Percentiles rank a stretch among this genome's conserved stretches.
phyloP scores from a whole-genome alignment of 2,797 vertebrate species.

The Pangasius mekongensis region DNA sequence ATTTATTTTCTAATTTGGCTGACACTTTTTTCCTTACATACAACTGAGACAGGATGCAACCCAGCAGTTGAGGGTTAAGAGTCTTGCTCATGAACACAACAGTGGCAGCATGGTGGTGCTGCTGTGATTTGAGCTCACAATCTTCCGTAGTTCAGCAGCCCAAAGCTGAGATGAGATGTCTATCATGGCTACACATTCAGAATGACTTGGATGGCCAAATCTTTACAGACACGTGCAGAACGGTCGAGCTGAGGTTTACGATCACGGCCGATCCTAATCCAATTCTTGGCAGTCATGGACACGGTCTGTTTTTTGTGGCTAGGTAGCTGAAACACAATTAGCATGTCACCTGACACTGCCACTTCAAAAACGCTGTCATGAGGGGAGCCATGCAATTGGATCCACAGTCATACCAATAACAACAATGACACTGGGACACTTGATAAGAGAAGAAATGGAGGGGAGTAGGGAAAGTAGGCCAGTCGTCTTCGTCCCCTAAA shows the following conservation, averaged over 20 bases:
- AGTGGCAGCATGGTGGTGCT: not conserved
- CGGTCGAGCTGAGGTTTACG: not conserved
- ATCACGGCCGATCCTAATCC: slow-evolving; percentile 33
- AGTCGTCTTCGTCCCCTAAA: slow-evolving; percentile 32
- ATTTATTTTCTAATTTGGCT: not conserved
- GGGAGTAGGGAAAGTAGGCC: slow-evolving; percentile 13
- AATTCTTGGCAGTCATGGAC: slow-evolving; percentile 44
- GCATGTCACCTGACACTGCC: slow-evolving; percentile 50
- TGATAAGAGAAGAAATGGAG: slow-evolving; percentile 39
- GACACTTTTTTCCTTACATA: not conserved
- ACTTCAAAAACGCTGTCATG: slow-evolving; percentile 42
- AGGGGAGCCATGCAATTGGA: slow-evolving; percentile 43
- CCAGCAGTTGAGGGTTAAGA: not conserved
- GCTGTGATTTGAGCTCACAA: not conserved
- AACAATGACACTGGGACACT: slow-evolving; percentile 45
- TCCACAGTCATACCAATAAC: slow-evolving; percentile 41
- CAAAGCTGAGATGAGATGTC: not conserved
- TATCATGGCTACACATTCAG: not conserved
- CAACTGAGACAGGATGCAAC: not conserved
- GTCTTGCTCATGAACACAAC: not conserved
- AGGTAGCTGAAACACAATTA: slow-evolving; percentile 52
- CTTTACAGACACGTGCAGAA: not conserved
- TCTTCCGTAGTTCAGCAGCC: not conserved
- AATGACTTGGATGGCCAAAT: not conserved
- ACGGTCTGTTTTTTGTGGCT: slow-evolving; percentile 47